phyloP scores from a whole-genome alignment of 2,888 invertebrate genomes.

The Aporophyla nigra region DNA sequence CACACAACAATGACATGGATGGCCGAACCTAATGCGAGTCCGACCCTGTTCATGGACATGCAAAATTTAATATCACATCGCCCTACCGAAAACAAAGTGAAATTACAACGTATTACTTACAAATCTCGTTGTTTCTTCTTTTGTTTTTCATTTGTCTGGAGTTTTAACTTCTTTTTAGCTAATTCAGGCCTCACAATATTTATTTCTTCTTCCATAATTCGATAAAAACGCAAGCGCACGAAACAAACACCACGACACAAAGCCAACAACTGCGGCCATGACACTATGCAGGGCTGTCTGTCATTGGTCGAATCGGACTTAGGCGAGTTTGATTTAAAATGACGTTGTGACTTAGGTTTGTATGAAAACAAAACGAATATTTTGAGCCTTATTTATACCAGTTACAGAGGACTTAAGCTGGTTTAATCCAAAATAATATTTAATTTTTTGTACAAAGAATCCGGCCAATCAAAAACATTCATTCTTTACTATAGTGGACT shows the following conservation, averaged over 20 bases:
- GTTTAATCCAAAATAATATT: constrained; percentile 26
- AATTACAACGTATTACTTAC: constrained; percentile 33
- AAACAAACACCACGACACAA: constrained; percentile 42
- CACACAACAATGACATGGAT: constrained; percentile 38
- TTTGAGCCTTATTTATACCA: constrained; percentile 28
- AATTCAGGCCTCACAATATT: constrained; percentile 41
- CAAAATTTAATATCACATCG: constrained; percentile 33
- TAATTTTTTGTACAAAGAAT: constrained; percentile 30
- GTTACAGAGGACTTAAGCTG: constrained; percentile 26
- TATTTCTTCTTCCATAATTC: constrained; percentile 40
- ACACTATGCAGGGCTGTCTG: constrained; percentile 37
- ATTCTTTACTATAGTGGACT: constrained; percentile 19
- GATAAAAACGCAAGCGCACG: constrained; percentile 40
- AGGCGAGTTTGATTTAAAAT: constrained; percentile 34
- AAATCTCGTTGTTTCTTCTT: constrained; percentile 32
- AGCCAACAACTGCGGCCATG: constrained; percentile 43
- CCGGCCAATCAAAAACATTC: constrained; percentile 30
- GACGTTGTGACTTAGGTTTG: constrained; percentile 37
- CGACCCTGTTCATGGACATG: constrained; percentile 36
- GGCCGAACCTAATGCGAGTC: constrained; percentile 31
- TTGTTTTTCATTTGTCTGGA: constrained; percentile 39
- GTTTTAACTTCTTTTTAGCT: constrained; percentile 42
- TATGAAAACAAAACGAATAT: constrained; percentile 42
- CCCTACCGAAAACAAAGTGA: constrained; percentile 43
- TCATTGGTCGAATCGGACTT: constrained; percentile 41